phyloP scores from a whole-genome alignment of 2,797 vertebrate genomes.

The Scomberomorus guttatus region DNA sequence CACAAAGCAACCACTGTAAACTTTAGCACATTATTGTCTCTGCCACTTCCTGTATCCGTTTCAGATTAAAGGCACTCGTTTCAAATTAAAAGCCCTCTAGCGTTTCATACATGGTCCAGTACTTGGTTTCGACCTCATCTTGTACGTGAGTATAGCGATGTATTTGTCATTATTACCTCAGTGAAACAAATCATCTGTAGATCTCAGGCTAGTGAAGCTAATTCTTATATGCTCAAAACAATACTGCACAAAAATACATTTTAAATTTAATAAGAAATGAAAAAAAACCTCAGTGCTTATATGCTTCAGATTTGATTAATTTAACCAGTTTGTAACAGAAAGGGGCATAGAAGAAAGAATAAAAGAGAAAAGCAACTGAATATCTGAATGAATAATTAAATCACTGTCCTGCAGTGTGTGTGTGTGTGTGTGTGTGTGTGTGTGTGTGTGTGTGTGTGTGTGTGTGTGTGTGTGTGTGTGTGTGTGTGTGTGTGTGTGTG shows the following conservation, averaged over 20 bases:
- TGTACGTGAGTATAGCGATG: neutral
- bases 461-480: constrained; percentile 20
- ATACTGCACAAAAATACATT: neutral
- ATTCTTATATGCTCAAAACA: constrained; percentile 8
- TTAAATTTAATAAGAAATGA: constrained; percentile 6
- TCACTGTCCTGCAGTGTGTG: constrained; percentile 39
- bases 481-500: constrained; percentile 26
- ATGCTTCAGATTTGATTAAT: constrained; percentile 42
- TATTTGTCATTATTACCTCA: neutral
- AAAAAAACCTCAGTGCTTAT: constrained; percentile 1
- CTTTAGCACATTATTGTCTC: too few species aligned
- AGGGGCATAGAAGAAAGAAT: constrained; percentile 43
- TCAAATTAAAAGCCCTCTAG: too few species aligned
- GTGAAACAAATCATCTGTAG: neutral
- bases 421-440: constrained; percentile 28
- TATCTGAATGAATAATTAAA: constrained; percentile 82
- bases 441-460: constrained; percentile 24
- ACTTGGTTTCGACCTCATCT: too few species aligned
- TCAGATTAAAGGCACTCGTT: too few species aligned
- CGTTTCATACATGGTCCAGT: too few species aligned
- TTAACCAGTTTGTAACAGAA: constrained; percentile 16
- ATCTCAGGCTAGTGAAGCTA: neutral
- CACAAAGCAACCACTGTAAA: too few species aligned
- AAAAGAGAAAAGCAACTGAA: constrained; percentile 61
- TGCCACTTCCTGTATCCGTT: too few species aligned